These are phyloP conservation scores for Cantharis flavilabris DNA, from an alignment of 2,888 invertebrate genomes.

Conservation along the genomic window DNA sequence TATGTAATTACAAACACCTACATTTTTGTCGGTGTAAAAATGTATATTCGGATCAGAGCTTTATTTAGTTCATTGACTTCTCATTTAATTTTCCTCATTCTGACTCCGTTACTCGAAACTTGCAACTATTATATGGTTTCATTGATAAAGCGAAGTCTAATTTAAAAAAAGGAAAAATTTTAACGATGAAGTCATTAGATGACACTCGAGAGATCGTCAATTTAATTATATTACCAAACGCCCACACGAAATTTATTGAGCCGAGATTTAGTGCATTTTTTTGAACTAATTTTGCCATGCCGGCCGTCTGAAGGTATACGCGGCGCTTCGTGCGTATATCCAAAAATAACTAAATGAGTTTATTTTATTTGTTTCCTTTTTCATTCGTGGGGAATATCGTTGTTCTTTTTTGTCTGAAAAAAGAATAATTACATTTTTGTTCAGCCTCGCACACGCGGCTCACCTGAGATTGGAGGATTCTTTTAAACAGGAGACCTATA, in stretches of 20 bases:
- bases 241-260: not conserved
- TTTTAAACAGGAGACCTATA: not conserved
- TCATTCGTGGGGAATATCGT: not conserved
- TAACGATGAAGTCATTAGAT: not conserved
- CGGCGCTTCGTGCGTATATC: conserved; percentile 5
- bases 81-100: not conserved
- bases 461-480: not conserved
- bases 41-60: not conserved
- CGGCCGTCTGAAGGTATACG: conserved; percentile 12
- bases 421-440: not conserved
- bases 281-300: conserved; percentile 7
- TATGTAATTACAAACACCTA: not conserved
- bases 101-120: not conserved
- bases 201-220: not conserved
- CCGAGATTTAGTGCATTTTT: not conserved
- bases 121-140: not conserved
- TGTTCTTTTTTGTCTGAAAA: not conserved
- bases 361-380: not conserved
- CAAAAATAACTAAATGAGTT: conserved; percentile 18
- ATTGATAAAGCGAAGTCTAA: not conserved
- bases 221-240: not conserved
- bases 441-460: not conserved
- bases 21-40: not conserved
- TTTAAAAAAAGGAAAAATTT: not conserved
- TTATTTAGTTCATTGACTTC: not conserved